A percentile compares a stretch with the other conserved stretches of the same genome.
Conservation (phyloP, 53 echinoderm and acorn worm species). For the Arbacia lixula region DNA sequence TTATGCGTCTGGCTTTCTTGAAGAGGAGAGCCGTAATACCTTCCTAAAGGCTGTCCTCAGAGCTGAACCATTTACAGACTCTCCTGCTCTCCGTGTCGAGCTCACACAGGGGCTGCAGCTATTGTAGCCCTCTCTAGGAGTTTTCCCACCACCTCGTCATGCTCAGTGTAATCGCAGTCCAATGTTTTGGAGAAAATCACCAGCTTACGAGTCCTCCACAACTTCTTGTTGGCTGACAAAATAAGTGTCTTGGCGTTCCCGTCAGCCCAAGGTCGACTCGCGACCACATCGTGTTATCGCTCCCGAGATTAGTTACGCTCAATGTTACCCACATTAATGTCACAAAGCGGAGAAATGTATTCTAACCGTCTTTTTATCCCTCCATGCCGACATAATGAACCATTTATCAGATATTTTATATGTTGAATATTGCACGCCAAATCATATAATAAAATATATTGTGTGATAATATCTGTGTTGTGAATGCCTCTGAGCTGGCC, state of each 20-base stretch:
- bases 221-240: slow-evolving; percentile 36
- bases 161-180: slow-evolving; percentile 33
- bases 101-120: not conserved
- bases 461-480: no score
- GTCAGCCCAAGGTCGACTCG: not conserved
- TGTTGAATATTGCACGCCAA: no score
- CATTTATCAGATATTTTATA: no score
- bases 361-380: no score
- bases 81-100: not conserved
- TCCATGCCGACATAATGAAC: no score
- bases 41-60: slow-evolving; percentile 49
- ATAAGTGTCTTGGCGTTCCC: slow-evolving; percentile 47
- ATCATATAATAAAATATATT: no score
- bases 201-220: slow-evolving; percentile 25
- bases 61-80: slow-evolving; percentile 7
- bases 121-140: slow-evolving; percentile 10
- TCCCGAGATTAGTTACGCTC: no score
- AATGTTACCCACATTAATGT: no score
- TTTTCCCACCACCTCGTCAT: slow-evolving; percentile 53
- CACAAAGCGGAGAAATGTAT: no score
- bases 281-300: slow-evolving; percentile 4
- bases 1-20: slow-evolving; percentile 54
- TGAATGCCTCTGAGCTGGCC: no score
- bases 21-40: slow-evolving; percentile 55
- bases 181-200: slow-evolving; percentile 46